Conservation (phyloP, 2,113 vertebrate genomes). For the Cynoglossus semilaevis region DNA sequence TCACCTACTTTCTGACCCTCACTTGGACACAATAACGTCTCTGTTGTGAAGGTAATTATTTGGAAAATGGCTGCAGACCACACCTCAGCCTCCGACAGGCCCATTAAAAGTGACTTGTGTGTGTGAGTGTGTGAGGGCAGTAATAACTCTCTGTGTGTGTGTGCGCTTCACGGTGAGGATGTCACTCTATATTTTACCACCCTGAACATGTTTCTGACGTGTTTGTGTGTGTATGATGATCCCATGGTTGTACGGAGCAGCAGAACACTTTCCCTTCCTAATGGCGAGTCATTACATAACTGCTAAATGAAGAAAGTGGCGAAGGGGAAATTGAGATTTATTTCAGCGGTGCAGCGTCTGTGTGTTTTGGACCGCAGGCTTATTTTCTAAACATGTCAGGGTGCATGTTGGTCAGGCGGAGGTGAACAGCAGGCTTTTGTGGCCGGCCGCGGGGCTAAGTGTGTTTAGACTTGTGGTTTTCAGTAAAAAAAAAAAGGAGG, state of each 20-base stretch:
- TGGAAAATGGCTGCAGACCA: slow-evolving; percentile 63
- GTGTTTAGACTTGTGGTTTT: slow-evolving; percentile 72
- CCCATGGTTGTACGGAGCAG: neutral
- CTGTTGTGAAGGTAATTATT: slow-evolving; percentile 68
- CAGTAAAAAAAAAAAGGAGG: slow-evolving; percentile 15
- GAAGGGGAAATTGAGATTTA: slow-evolving; percentile 71
- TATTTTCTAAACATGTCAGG: slow-evolving; percentile 70
- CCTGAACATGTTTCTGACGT: neutral
- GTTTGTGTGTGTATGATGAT: neutral
- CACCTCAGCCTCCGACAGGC: slow-evolving; percentile 63
- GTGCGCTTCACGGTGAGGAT: slow-evolving; percentile 10
- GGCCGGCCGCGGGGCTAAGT: slow-evolving; percentile 61
- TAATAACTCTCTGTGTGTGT: slow-evolving; percentile 42
- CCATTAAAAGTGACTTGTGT: slow-evolving; percentile 62
- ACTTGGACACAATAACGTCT: slow-evolving; percentile 59
- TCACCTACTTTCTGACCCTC: slow-evolving; percentile 14
- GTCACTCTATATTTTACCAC: slow-evolving; percentile 16
- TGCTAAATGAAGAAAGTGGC: slow-evolving; percentile 60
- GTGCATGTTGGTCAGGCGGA: slow-evolving; percentile 64
- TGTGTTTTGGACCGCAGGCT: slow-evolving; percentile 67
- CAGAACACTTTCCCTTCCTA: slow-evolving; percentile 6
- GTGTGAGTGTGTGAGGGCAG: slow-evolving; percentile 14
- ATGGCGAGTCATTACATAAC: slow-evolving; percentile 61
- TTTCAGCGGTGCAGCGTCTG: slow-evolving; percentile 65
- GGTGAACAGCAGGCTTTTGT: slow-evolving; percentile 69